Conservation (phyloP, 2,113 vertebrate genomes). For the Lophotis ruficrista region DNA sequence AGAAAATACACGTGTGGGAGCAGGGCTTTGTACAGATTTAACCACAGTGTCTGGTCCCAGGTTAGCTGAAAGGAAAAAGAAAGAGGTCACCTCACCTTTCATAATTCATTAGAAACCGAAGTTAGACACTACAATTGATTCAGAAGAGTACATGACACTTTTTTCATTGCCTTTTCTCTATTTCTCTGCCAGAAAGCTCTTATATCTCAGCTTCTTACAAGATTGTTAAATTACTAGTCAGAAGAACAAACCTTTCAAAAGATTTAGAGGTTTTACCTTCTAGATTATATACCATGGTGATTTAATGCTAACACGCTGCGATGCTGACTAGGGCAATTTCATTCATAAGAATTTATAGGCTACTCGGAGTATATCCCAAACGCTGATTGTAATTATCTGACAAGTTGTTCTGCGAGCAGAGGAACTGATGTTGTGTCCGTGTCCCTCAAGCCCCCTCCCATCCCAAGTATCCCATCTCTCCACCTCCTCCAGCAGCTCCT, state of each 20-base stretch:
- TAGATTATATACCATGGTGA: neutral
- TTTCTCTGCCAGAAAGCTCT: slow-evolving; percentile 39
- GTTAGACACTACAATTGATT: neutral
- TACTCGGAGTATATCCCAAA: neutral
- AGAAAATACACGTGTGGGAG: neutral
- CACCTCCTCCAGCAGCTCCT: neutral
- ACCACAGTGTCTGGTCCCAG: neutral
- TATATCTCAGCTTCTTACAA: slow-evolving; percentile 18
- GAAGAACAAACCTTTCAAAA: slow-evolving; percentile 33
- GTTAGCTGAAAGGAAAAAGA: neutral
- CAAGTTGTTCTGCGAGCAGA: neutral
- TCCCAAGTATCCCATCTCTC: neutral
- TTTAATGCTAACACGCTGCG: neutral
- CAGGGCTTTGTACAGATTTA: neutral
- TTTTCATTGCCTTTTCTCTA: slow-evolving; percentile 1
- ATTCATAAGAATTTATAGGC: neutral
- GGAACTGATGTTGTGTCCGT: fast-evolving
- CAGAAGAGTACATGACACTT: neutral
- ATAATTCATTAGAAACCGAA: slow-evolving; percentile 21
- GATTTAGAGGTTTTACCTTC: slow-evolving; percentile 12
- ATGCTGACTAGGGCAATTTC: neutral
- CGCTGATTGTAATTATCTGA: slow-evolving; percentile 3
- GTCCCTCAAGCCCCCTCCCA: neutral
- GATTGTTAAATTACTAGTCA: neutral
- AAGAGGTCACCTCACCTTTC: neutral